phyloP scores from a whole-genome alignment of 37 sponge, comb jelly and placozoan genomes.

The Theonella swinhoei region DNA sequence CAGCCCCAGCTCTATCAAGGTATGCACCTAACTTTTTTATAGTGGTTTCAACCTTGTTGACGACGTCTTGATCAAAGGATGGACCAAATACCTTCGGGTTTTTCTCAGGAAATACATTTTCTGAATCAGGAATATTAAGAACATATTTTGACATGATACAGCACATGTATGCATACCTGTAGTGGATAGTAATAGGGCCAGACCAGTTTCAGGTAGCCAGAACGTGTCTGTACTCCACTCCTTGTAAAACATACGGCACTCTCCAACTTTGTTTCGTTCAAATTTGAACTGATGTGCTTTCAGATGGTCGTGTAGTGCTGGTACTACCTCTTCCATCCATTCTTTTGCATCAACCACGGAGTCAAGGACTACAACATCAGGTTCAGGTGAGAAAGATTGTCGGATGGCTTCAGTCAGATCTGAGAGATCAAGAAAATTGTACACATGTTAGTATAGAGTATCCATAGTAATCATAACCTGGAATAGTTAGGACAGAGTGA shows the following conservation, averaged over 20 bases:
- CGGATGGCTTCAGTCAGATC: neutral
- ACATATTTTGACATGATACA: no score
- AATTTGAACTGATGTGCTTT: no score
- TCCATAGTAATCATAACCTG: neutral
- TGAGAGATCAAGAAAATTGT: neutral
- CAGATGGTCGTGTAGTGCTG: neutral
- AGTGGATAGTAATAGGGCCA: neutral
- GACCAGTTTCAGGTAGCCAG: conserved; percentile 2
- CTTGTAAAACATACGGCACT: conserved; percentile 4
- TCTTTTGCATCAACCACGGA: neutral
- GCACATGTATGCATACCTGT: no score
- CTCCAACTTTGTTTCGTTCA: neutral
- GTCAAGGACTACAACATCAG: neutral
- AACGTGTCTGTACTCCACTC: conserved; percentile 9
- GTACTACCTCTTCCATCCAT: neutral
- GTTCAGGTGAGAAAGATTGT: neutral
- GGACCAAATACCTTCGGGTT: neutral
- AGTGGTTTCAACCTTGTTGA: neutral
- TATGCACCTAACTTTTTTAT: neutral
- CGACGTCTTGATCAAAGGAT: neutral
- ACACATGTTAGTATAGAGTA: no score
- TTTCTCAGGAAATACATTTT: neutral
- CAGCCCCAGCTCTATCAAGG: conserved; percentile 2
- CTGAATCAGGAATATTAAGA: no score
- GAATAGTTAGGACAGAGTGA: neutral